Percentiles rank a stretch among this genome's conserved stretches.
Conservation (phyloP, 2,113 vertebrate species). For the Amazona vittata region DNA sequence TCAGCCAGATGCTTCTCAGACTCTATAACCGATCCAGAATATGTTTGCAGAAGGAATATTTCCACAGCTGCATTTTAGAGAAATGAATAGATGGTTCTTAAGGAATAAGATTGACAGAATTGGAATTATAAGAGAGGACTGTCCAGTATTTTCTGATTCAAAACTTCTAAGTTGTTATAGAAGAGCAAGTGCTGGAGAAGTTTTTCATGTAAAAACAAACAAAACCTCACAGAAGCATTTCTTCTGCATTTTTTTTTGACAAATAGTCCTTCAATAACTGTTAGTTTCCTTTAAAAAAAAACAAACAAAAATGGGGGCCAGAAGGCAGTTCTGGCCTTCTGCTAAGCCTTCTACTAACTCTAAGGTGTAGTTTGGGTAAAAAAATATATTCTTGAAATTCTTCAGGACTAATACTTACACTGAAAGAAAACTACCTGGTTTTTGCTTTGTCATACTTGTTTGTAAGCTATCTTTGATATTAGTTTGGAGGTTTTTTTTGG, state of each 20-base stretch:
- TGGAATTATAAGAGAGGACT: background rate
- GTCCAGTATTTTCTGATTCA: background rate
- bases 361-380: background rate
- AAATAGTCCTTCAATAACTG: background rate
- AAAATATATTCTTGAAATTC: background rate
- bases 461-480: background rate
- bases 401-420: background rate
- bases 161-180: rapidly evolving
- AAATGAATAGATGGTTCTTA: background rate
- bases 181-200: background rate
- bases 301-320: background rate
- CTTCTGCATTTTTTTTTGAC: background rate
- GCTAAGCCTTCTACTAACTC: background rate
- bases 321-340: background rate
- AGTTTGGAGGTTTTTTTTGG: background rate
- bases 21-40: background rate
- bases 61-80: background rate
- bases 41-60: background rate
- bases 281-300: background rate
- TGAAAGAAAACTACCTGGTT: background rate
- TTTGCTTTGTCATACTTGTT: background rate
- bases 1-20: background rate
- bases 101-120: background rate
- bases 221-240: background rate
- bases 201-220: background rate